Evolutionary conservation across 2,888 invertebrate genomes (phyloP), one percentile per base, ranked within the genome.

Genomic region (Micropterix aruncella): DNA sequence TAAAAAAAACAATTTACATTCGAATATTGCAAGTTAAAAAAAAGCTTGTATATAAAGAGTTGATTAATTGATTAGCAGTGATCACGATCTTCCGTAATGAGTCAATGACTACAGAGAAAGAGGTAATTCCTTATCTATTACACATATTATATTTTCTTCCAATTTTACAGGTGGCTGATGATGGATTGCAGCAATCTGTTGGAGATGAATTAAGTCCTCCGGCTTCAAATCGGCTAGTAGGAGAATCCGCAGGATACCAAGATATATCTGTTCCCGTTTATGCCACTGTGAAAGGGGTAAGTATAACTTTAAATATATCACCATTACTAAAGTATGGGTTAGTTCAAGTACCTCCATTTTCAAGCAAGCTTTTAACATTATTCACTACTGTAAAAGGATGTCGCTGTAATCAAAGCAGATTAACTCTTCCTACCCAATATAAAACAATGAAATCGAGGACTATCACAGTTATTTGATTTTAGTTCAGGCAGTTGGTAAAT

Each of bases 401-500:
- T n/a, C n/a, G n/a, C n/a, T n/a, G n/a, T n/a, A n/a, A n/a, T n/a
- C n/a, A n/a, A n/a, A n/a, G n/a, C n/a, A n/a, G n/a, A n/a, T n/a
- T n/a, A n/a, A n/a, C n/a, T n/a, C n/a, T n/a, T n/a, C n/a, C n/a
- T n/a, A n/a, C n/a, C n/a, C n/a, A n/a, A n/a, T n/a, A n/a, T n/a
- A n/a, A n/a, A n/a, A n/a, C n/a, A n/a, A n/a, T n/a, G 71, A 71
- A 57, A 79, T 82, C 46, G 86, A 84, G 55, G 88, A 88, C 55
- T 90, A 89, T 66, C 87, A 88, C 66, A 87, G 89, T 65, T 87
- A 89, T 57, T 86, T 87, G 47, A 88, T 94, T 54, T 94, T 94
- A 44, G 94, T 95, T 18, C 95, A 93, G 65, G 93, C 95, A 42
- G 93, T 93, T 41, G 90, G 95, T 38, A 94, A 94, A 74, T 94